Base-by-base conservation (phyloP, 2,797 vertebrate species). In the Schizopygopsis malacanthus region DNA sequence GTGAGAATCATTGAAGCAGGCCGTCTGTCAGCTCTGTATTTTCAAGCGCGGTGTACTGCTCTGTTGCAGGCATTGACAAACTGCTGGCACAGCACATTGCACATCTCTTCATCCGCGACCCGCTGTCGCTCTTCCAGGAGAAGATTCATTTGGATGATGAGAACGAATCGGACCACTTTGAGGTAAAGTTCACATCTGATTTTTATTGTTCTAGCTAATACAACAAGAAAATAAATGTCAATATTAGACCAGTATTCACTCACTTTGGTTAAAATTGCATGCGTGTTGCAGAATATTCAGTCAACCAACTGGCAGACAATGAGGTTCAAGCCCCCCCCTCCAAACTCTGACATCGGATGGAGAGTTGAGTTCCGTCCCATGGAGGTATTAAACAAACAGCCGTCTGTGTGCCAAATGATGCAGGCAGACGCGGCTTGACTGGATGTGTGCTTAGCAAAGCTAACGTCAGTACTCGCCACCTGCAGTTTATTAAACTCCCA, bases 301-400 rank as follows among this genome's bases (percentile, higher is more conserved):
- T 99, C 98, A 33, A 99, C 98, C 90, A 99, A 99, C 90, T 99
- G 98, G 98, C 98, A 99, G 94, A 99, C 98, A 0, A 99, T 99
- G 98, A 96, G 98, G 91, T 99, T 99, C 91, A 99, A 99, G 89
- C 98, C 98, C 16, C 98, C 98, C 5, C 98, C 98, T 90, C 98
- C 98, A 7, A 99, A 99, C 94, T 99, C 98, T 1, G 98, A 99
- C 85, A 99, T 99, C 63, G 98, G 98, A 73, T 99, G 98, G 98
- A 97, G 98, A 93, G 98, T 99, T 5, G 98, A 99, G 92, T 99
- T 99, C 89, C 96, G 98, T 81, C 98, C 98, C 72, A 99, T 99
- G 98, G 98, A 99, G 97, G 98, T 99, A 95, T 80, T 63, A 56
- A 50, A 82, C 78, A 3, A 2, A 65, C 16, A 52, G 12, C 4